Conservation (phyloP, 2,888 invertebrate genomes). For the Cerastis rubricosa region DNA sequence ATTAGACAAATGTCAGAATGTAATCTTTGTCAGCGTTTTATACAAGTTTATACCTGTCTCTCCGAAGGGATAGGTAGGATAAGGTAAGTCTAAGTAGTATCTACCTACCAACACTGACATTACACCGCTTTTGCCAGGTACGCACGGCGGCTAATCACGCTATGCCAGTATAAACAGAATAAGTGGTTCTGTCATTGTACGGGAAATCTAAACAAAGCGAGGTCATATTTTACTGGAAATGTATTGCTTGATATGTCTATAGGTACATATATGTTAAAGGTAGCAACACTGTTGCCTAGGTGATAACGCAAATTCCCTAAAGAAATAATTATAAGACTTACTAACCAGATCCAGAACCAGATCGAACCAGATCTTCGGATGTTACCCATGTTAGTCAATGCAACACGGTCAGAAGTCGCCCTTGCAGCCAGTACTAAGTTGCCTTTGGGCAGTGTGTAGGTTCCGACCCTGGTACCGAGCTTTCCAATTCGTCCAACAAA, state of each 20-base stretch:
- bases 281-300: no score
- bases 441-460: not conserved
- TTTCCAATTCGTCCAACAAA: not conserved
- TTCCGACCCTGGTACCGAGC: not conserved
- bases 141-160: no score
- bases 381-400: not conserved
- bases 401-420: not conserved
- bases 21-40: constrained; percentile 16
- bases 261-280: no score
- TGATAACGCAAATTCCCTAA: no score
- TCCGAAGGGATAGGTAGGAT: not conserved
- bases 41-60: not conserved
- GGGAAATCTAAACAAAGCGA: no score
- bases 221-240: no score
- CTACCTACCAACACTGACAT: not conserved
- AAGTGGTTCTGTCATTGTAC: no score
- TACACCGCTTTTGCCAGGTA: no score
- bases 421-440: not conserved
- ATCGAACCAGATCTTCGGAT: not conserved
- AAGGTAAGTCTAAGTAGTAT: not conserved
- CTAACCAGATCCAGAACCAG: no score
- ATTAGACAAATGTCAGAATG: constrained; percentile 5
- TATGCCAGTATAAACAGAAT: no score
- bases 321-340: not conserved
- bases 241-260: no score